Evolutionary conservation across 2,888 invertebrate genomes (phyloP).

Genomic region (Mechanitis mazaeus): DNA sequence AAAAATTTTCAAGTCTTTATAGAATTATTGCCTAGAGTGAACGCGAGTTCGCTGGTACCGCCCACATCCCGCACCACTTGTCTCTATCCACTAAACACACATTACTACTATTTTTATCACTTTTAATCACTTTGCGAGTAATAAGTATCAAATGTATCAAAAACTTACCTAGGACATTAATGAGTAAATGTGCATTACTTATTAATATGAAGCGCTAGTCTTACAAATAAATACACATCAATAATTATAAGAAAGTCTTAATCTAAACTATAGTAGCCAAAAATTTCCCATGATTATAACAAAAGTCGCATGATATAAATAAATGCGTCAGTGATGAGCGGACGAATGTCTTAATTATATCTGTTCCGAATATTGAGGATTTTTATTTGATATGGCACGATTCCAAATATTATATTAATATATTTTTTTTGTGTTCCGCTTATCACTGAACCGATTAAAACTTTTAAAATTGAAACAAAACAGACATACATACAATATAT

Average conservation of each 20-base stretch:
- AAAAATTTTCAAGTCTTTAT: conserved; percentile 69
- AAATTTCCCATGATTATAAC: conserved; percentile 34
- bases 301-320: conserved; percentile 32
- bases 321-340: conserved; percentile 54
- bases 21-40: conserved; percentile 66
- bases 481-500: conserved; percentile 45
- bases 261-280: conserved; percentile 58
- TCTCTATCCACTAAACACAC: conserved; percentile 57
- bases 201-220: conserved; percentile 62
- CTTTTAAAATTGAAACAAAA: conserved; percentile 38
- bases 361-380: conserved; percentile 33
- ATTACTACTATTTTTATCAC: conserved; percentile 69
- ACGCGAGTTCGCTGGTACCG: conserved; percentile 45
- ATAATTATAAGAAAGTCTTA: conserved; percentile 65
- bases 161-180: conserved; percentile 66
- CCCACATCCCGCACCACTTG: conserved; percentile 69
- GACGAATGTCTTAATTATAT: conserved; percentile 30
- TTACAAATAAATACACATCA: conserved; percentile 72
- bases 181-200: conserved; percentile 68
- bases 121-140: conserved; percentile 74
- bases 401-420: conserved; percentile 34
- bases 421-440: conserved; percentile 38
- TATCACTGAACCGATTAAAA: conserved; percentile 48
- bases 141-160: conserved; percentile 76
- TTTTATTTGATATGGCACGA: conserved; percentile 41